phyloP scores from a whole-genome alignment of 2,797 vertebrate species.

The Artibeus jamaicensis region DNA sequence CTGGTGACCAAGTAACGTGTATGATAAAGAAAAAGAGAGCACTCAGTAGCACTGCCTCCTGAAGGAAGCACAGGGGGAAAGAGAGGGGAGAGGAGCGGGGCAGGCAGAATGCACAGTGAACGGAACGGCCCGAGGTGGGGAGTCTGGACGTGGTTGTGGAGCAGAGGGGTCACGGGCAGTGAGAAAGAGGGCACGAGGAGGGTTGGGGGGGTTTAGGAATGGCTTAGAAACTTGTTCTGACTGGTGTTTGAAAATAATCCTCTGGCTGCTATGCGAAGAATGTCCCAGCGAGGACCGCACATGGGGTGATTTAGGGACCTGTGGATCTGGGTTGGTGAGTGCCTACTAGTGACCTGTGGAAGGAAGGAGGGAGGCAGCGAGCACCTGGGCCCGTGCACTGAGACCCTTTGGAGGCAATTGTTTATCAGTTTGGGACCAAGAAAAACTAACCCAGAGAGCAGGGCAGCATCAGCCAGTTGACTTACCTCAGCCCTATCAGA shows the following conservation, averaged over 20 bases:
- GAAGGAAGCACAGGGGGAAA: neutral
- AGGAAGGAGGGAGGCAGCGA: neutral
- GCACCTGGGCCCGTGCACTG: neutral
- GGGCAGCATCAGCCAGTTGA: neutral
- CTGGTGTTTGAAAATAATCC: neutral
- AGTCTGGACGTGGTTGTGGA: neutral
- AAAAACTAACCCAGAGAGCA: neutral
- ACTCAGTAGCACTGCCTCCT: neutral
- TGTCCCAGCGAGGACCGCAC: neutral
- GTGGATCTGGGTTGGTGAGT: neutral
- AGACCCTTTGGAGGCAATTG: neutral
- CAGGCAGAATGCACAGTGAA: neutral
- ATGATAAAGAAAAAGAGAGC: neutral
- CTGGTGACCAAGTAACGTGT: rapidly evolving
- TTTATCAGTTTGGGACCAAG: neutral
- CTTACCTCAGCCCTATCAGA: neutral
- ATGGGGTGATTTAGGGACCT: neutral
- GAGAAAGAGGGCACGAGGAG: neutral
- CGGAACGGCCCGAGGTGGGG: rapidly evolving
- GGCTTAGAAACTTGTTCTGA: neutral
- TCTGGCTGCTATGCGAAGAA: neutral
- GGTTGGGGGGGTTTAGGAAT: neutral
- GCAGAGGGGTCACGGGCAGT: rapidly evolving
- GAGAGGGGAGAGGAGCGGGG: rapidly evolving
- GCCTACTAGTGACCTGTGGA: neutral